Evolutionary conservation across 2,888 invertebrate species (phyloP), one percentile per base, ranked within the genome.

Genomic region (Cheilosia impressa): DNA sequence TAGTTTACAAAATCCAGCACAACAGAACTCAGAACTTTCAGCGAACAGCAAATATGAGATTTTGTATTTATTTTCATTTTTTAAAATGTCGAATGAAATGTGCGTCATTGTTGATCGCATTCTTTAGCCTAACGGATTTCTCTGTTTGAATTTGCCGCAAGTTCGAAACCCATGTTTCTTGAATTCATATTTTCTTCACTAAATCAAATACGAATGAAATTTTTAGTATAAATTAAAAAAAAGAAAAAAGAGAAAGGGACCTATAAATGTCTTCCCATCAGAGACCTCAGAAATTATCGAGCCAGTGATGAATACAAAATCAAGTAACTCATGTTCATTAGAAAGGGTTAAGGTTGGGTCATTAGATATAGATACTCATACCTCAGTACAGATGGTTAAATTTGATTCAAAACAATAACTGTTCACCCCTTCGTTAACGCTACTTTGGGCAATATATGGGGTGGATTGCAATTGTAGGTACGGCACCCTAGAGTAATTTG

Each of bases 241-340:
- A 0, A 15, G 0, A 2, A 17, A 17, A 17, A 6, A 2, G 6
- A 45, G 17, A 9, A 6, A 17, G 6, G 1, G 2, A n/a, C 17
- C 10, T 13, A 9, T 9, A 31, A 31, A 31, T 31, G 2, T 31
- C 1, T 17, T 47, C 45, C 45, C 17, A 47, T 47, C 45, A 19
- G 2, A n/a, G 9, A 47, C 45, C 17, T 17, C 9, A 47, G 7
- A 17, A 47, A 47, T 47, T 47, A 47, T 47, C 45, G 45, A 47
- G 17, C 19, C 45, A 47, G 45, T 47, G 45, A 47, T 47, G 45
- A 47, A 47, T 47, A 47, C 6, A 47, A 47, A 47, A 47, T 47
- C 45, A 47, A 47, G 45, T 9, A 47, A n/a, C n/a, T 47, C n/a
- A 4, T 17, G 45, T 47, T 47, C 45, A 47, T 47, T 47, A 47